A percentile compares a stretch with the other conserved stretches of the same genome.
These are phyloP conservation scores for Nesidiocoris tenuis DNA, from an alignment of 2,888 invertebrate species.

Conservation along the genomic window DNA sequence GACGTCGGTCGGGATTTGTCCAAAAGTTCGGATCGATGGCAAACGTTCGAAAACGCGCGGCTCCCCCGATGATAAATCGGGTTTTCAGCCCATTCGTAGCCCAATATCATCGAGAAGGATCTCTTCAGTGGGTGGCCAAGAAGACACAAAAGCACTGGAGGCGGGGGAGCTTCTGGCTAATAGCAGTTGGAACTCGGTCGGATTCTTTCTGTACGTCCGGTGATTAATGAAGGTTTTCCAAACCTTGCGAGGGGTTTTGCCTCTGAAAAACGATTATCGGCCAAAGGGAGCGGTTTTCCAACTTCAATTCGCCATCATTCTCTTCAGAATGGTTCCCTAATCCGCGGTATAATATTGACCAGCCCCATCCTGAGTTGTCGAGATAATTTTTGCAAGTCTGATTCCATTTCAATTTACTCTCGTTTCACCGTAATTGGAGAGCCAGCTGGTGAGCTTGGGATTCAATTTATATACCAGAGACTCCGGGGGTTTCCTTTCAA, in stretches of 20 bases:
- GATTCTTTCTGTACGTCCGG: slow-evolving; percentile 2
- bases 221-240: slow-evolving; percentile 6
- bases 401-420: not conserved
- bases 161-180: slow-evolving; percentile 6
- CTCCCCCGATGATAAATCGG: not conserved
- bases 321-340: not conserved
- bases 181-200: slow-evolving; percentile 2
- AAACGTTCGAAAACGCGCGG: not conserved
- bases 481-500: no score
- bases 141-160: not conserved
- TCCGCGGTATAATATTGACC: not conserved
- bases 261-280: not conserved
- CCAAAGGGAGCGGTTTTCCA: not conserved
- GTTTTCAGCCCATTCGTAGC: not conserved
- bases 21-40: not conserved
- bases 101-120: not conserved
- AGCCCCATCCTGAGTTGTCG: not conserved
- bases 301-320: not conserved
- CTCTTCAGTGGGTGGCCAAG: not conserved
- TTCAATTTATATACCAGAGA: no score
- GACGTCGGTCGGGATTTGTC: not conserved
- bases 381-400: not conserved
- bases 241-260: not conserved
- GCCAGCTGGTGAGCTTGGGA: no score
- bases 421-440: no score